Evolutionary conservation across 2,113 vertebrate genomes (phyloP).

Genomic region (Macaca fascicularis): DNA sequence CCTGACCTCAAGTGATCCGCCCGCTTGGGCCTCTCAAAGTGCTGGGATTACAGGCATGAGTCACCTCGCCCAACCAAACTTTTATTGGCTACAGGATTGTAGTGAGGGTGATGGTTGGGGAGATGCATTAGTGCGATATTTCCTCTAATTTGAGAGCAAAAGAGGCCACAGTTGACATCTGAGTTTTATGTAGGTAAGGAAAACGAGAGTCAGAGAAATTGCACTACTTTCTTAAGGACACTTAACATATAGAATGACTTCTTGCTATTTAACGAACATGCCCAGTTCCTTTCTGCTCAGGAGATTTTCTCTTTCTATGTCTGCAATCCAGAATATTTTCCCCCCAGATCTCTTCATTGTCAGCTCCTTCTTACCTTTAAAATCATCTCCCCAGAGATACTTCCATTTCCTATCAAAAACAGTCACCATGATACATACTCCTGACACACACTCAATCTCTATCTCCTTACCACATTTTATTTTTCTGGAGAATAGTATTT

Average conservation of each 20-base stretch:
- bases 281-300: background rate
- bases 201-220: background rate
- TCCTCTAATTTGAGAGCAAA: background rate
- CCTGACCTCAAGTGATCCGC: no score
- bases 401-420: background rate
- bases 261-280: background rate
- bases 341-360: background rate
- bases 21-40: no score
- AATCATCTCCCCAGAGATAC: background rate
- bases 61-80: no score
- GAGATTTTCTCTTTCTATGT: background rate
- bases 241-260: background rate
- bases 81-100: background rate
- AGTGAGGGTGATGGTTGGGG: background rate
- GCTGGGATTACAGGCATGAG: no score
- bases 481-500: background rate
- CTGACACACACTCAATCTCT: no score
- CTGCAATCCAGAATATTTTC: background rate
- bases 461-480: background rate
- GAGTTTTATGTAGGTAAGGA: background rate
- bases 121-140: background rate
- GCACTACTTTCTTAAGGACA: background rate
- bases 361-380: background rate
- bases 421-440: background rate
- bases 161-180: background rate